A percentile compares a stretch with the other conserved stretches of the same genome.
phyloP scores from a whole-genome alignment of 2,113 vertebrate genomes.

The Mirza zaza region DNA sequence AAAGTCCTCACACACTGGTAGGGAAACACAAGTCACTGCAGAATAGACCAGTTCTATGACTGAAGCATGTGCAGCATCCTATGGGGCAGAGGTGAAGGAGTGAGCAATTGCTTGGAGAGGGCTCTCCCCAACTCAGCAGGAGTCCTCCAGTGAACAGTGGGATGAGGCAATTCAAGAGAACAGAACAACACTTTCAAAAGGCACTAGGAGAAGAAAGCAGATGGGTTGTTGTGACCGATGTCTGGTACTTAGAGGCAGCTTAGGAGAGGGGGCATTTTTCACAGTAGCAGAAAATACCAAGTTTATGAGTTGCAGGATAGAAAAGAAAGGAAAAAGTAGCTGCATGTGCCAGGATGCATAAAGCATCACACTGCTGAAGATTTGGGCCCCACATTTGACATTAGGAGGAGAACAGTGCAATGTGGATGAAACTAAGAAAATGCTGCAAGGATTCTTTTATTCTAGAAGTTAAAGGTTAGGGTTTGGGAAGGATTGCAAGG shows the following conservation, averaged over 20 bases:
- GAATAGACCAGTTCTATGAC: background rate
- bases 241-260: background rate
- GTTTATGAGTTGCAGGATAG: background rate
- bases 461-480: slow-evolving; percentile 78
- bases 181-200: slow-evolving; percentile 12
- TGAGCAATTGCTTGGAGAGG: background rate
- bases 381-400: background rate
- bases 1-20: background rate
- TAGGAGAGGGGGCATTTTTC: background rate
- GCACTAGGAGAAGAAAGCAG: slow-evolving; percentile 27
- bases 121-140: background rate
- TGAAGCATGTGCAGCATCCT: background rate
- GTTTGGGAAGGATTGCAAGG: slow-evolving; percentile 71
- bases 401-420: background rate
- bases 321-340: background rate
- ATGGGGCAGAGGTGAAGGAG: background rate
- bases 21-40: background rate
- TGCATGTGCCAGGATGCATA: background rate
- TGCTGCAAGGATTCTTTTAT: slow-evolving; percentile 71
- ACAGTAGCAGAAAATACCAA: background rate
- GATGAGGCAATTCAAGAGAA: slow-evolving; percentile 13
- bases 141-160: background rate
- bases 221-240: background rate
- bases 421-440: slow-evolving; percentile 64
- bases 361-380: background rate